These are phyloP conservation scores for Himalopsyche phryganea DNA, from an alignment of 1,140 invertebrate genomes.

Conservation along the genomic window DNA sequence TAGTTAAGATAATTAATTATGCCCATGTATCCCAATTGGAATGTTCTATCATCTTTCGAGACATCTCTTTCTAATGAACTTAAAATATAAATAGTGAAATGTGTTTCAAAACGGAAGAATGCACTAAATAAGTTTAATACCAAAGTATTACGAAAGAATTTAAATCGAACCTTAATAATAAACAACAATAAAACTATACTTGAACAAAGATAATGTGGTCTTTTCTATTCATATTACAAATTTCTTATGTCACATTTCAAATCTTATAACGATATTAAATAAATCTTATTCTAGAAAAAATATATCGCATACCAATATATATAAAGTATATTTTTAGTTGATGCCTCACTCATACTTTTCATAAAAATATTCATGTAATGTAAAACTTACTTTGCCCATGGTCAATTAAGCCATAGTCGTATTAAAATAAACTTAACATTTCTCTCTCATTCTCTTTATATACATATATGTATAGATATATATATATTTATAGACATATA, in stretches of 20 bases:
- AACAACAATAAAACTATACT: constrained; percentile 30
- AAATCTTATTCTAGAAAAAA: constrained; percentile 10
- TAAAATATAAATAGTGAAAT: constrained; percentile 29
- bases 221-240: constrained; percentile 18
- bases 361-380: not conserved
- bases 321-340: not conserved
- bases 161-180: constrained; percentile 25
- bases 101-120: constrained; percentile 6
- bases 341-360: not conserved
- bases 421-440: too few species aligned
- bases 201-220: constrained; percentile 34
- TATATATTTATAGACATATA: too few species aligned
- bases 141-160: constrained; percentile 16
- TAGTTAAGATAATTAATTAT: constrained; percentile 27
- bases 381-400: too few species aligned
- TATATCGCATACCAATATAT: not conserved
- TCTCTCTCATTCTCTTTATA: too few species aligned
- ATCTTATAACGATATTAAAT: constrained; percentile 24
- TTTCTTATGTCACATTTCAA: constrained; percentile 20
- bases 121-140: constrained; percentile 3
- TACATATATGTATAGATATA: too few species aligned
- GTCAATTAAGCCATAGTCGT: too few species aligned
- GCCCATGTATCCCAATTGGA: constrained; percentile 33
- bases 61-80: constrained; percentile 23
- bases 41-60: constrained; percentile 25